A percentile compares a stretch with the other conserved stretches of the same genome.
Conservation (phyloP, 2,113 vertebrate species). For the Nesospiza acunhae region DNA sequence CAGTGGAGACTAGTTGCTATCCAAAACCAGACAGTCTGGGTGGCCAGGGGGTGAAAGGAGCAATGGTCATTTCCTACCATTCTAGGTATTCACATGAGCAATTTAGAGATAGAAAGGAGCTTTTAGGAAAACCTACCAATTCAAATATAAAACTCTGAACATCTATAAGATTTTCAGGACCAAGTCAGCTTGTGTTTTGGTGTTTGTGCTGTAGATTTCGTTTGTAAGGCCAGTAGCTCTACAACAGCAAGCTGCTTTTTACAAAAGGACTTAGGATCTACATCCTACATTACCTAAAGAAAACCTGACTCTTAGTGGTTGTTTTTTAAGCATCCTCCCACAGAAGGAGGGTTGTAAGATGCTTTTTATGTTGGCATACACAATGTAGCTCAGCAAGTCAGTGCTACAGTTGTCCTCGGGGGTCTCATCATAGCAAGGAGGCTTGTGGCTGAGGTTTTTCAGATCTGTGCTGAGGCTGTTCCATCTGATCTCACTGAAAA, state of each 20-base stretch:
- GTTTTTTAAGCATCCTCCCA: background rate
- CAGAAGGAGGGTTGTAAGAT: background rate
- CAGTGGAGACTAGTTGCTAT: background rate
- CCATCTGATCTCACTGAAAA: background rate
- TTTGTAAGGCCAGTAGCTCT: background rate
- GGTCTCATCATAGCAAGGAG: background rate
- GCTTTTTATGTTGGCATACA: background rate
- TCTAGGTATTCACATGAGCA: background rate
- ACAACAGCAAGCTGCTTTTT: background rate
- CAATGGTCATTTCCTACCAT: background rate
- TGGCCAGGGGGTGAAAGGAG: background rate
- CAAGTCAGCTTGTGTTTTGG: background rate
- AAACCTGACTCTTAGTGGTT: background rate
- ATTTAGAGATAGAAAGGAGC: background rate
- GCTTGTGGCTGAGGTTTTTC: background rate
- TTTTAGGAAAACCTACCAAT: background rate
- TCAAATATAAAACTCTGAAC: background rate
- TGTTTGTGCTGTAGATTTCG: background rate
- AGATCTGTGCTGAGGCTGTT: background rate
- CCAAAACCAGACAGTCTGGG: background rate
- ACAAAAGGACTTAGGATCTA: background rate
- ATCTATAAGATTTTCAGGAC: background rate
- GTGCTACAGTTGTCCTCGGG: background rate
- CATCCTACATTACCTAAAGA: background rate
- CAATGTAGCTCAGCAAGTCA: fast-evolving